phyloP scores from a whole-genome alignment of 2,113 vertebrate genomes.

The Pipa parva region DNA sequence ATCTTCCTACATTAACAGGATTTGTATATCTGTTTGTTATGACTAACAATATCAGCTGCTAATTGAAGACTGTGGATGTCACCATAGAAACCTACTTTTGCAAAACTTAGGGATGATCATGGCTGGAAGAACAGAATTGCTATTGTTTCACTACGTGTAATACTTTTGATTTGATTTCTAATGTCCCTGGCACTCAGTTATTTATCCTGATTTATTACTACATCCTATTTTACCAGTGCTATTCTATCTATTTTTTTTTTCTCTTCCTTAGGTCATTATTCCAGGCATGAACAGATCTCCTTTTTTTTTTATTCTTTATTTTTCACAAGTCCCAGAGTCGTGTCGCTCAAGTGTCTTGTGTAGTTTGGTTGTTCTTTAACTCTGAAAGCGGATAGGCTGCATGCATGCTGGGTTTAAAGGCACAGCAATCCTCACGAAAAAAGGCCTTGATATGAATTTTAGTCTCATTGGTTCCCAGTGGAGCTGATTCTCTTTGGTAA shows the following conservation, averaged over 20 bases:
- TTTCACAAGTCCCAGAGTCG: constrained; percentile 20
- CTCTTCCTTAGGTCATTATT: constrained; percentile 3
- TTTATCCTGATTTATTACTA: background rate
- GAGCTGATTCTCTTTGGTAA: constrained; percentile 20
- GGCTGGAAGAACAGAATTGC: background rate
- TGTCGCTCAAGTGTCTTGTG: constrained; percentile 30
- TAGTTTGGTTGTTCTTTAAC: constrained; percentile 19
- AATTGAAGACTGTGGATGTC: constrained; percentile 9
- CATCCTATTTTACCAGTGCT: background rate
- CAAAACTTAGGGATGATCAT: background rate
- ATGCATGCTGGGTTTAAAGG: constrained; percentile 36
- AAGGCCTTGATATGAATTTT: constrained; percentile 27
- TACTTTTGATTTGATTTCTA: background rate
- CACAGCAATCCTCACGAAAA: background rate
- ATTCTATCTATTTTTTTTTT: background rate
- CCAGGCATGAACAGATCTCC: constrained; percentile 19
- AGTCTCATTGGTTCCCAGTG: constrained; percentile 27
- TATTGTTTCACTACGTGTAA: background rate
- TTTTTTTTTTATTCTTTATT: too few species aligned
- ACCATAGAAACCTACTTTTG: constrained; percentile 3
- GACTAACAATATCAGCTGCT: background rate
- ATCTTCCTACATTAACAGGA: background rate
- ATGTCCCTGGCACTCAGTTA: background rate
- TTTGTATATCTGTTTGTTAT: constrained; percentile 9
- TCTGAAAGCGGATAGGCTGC: constrained; percentile 11